These are phyloP conservation scores for Chromis chromis DNA, from an alignment of 2,797 vertebrate species.

Conservation along the genomic window DNA sequence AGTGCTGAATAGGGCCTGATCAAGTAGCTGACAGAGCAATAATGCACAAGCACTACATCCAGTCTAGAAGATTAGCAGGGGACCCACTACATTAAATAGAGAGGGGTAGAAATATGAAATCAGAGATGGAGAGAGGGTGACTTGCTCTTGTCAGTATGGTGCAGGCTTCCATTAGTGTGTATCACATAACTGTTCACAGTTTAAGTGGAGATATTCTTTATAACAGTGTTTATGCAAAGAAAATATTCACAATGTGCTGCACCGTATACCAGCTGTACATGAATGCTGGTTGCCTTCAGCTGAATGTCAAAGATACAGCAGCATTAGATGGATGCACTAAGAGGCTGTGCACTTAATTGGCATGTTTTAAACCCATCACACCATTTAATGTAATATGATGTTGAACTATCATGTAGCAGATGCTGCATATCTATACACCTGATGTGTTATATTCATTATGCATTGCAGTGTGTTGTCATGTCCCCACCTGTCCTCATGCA, in stretches of 20 bases:
- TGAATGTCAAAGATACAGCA: conserved; percentile 10
- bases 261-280: background rate
- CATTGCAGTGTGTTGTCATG: background rate
- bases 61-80: conserved; percentile 55
- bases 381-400: background rate
- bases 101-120: conserved; percentile 50
- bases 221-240: conserved; percentile 19
- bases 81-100: conserved; percentile 52
- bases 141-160: conserved; percentile 17
- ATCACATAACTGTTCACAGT: conserved; percentile 37
- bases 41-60: conserved; percentile 42
- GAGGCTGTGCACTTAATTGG: background rate
- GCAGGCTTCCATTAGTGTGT: conserved; percentile 45
- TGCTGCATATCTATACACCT: background rate
- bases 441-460: background rate
- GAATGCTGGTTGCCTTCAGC: conserved; percentile 5
- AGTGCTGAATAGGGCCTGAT: conserved; percentile 39
- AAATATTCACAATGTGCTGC: conserved; percentile 12
- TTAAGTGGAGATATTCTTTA: conserved; percentile 32
- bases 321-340: background rate
- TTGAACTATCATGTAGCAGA: background rate
- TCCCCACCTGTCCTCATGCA: background rate
- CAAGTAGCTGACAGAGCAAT: conserved; percentile 58
- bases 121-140: background rate
- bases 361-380: conserved; percentile 1